Conservation (phyloP, 2,888 invertebrate genomes). For the Seira ritae region DNA sequence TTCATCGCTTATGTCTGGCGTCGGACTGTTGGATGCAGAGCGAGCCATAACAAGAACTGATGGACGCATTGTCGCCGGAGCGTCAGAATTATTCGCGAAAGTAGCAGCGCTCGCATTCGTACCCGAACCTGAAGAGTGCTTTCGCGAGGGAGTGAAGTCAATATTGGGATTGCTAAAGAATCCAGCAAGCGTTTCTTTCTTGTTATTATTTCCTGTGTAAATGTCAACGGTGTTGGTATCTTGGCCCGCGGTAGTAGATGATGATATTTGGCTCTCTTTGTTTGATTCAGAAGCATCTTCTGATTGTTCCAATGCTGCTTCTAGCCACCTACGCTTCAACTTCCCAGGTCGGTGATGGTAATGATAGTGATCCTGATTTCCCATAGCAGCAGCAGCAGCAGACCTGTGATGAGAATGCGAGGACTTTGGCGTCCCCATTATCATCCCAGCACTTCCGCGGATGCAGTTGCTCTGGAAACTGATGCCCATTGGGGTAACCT, state of each 20-base stretch:
- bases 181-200: slow-evolving; percentile 13
- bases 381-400: background rate
- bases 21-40: slow-evolving; percentile 42
- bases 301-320: slow-evolving; percentile 66
- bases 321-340: slow-evolving; percentile 72
- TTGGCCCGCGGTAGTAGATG: background rate
- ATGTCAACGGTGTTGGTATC: slow-evolving; percentile 41
- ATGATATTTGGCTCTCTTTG: background rate
- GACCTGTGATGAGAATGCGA: slow-evolving; percentile 27
- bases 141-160: background rate
- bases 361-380: background rate
- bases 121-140: too few species aligned
- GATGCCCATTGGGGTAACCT: slow-evolving; percentile 64
- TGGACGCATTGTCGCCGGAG: slow-evolving; percentile 59
- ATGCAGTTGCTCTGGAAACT: slow-evolving; percentile 65
- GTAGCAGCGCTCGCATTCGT: background rate
- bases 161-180: slow-evolving; percentile 6
- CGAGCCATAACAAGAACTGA: slow-evolving; percentile 73
- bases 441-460: slow-evolving; percentile 30
- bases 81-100: background rate
- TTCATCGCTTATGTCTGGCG: background rate
- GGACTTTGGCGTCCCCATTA: slow-evolving; percentile 52
- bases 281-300: background rate
- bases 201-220: slow-evolving; percentile 48
- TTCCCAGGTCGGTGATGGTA: slow-evolving; percentile 69